Evolutionary conservation across 2,113 vertebrate species (phyloP).

Genomic region (Psammodynastes pulverulentus): DNA sequence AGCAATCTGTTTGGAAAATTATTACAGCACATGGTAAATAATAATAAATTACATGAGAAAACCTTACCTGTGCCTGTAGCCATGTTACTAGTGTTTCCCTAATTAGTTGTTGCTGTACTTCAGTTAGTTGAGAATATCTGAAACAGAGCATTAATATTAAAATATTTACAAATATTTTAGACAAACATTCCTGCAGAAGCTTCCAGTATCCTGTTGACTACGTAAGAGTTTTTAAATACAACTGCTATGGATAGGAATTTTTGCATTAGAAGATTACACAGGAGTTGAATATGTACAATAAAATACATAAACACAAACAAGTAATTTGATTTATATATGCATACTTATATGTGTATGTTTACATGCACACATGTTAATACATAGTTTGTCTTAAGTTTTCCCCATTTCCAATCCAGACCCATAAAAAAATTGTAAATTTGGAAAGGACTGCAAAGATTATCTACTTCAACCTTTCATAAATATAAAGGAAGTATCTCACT

Average conservation of each 20-base stretch:
- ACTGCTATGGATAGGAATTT: not conserved
- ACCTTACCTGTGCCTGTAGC: constrained; percentile 89
- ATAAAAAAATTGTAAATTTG: not conserved
- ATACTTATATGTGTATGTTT: not conserved
- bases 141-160: constrained; percentile 44
- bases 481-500: constrained; percentile 71
- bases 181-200: not conserved
- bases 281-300: not conserved
- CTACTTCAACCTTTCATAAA: not conserved
- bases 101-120: constrained; percentile 89
- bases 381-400: not conserved
- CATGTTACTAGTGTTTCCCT: constrained; percentile 94
- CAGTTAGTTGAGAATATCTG: constrained; percentile 86
- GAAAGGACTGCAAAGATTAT: not conserved
- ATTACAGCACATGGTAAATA: not conserved
- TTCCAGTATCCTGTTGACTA: not conserved
- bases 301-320: not conserved
- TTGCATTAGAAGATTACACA: not conserved
- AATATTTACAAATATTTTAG: not conserved
- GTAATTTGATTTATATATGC: not conserved
- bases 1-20: not conserved
- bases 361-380: not conserved
- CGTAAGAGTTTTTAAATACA: not conserved
- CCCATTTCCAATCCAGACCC: not conserved
- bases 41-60: not conserved